A percentile compares a stretch with the other conserved stretches of the same genome.
phyloP scores from a whole-genome alignment of 1,140 invertebrate species.

The Brachionus rotundiformis region DNA sequence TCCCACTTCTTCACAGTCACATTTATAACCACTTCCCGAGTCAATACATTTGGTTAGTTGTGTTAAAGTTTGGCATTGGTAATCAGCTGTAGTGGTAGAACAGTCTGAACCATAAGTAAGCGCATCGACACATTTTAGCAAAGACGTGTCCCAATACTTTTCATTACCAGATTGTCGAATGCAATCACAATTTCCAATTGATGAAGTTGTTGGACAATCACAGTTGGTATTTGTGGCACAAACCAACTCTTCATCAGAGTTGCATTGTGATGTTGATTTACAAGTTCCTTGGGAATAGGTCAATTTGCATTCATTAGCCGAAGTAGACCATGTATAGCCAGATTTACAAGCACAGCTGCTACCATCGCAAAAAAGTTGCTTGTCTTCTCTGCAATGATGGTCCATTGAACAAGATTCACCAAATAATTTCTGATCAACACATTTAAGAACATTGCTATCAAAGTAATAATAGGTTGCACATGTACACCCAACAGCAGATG shows the following conservation, averaged over 20 bases:
- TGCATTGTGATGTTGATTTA: neutral
- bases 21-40: neutral
- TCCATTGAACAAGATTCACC: neutral
- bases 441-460: neutral
- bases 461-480: neutral
- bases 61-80: neutral
- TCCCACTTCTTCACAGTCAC: neutral
- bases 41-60: neutral
- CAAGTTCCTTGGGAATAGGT: slow-evolving; percentile 5
- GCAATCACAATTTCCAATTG: neutral
- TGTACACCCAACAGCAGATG: neutral
- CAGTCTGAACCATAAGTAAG: neutral
- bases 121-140: neutral
- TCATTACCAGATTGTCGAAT: neutral
- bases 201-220: neutral
- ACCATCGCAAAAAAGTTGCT: neutral
- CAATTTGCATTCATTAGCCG: neutral
- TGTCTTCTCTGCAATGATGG: neutral
- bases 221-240: neutral
- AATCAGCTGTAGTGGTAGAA: neutral
- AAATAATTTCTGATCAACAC: neutral
- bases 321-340: neutral
- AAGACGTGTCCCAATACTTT: neutral
- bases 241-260: neutral
- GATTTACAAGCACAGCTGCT: neutral